Evolutionary conservation across 2,797 vertebrate genomes (phyloP).

Genomic region (Sebastes umbrosus): DNA sequence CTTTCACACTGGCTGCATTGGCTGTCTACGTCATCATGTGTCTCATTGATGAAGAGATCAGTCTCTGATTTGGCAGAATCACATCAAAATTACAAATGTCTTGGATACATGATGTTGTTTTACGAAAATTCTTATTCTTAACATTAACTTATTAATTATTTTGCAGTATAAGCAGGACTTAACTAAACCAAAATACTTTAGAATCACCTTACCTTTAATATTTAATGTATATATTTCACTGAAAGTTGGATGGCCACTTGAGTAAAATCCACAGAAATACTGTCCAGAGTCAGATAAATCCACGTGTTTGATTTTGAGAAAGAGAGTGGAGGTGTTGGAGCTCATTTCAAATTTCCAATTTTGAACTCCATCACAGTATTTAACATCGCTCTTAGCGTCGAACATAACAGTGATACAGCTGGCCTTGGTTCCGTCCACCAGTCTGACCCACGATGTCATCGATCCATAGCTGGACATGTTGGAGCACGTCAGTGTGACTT

Average conservation of each 20-base stretch:
- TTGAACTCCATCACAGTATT: not conserved
- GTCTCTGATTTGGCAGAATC: no score
- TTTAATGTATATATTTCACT: not conserved
- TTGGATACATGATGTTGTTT: no score
- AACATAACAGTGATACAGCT: not conserved
- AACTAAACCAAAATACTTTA: no score
- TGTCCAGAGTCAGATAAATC: slow-evolving; percentile 31
- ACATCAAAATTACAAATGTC: no score
- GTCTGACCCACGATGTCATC: not conserved
- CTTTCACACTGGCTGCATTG: not conserved
- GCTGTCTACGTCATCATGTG: not conserved
- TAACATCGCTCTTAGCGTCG: rapidly evolving
- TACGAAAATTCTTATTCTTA: not conserved
- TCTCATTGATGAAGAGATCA: not conserved
- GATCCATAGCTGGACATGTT: not conserved
- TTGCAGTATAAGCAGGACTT: no score
- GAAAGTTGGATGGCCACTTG: rapidly evolving
- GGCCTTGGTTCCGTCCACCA: not conserved
- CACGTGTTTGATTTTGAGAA: not conserved
- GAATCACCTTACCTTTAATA: no score
- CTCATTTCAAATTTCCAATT: not conserved
- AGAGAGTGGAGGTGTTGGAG: not conserved
- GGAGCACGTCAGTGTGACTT: slow-evolving; percentile 40
- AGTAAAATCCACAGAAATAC: slow-evolving; percentile 42
- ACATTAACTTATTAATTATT: no score